Conservation (phyloP, 2,797 vertebrate species). For the Glyptemys insculpta region DNA sequence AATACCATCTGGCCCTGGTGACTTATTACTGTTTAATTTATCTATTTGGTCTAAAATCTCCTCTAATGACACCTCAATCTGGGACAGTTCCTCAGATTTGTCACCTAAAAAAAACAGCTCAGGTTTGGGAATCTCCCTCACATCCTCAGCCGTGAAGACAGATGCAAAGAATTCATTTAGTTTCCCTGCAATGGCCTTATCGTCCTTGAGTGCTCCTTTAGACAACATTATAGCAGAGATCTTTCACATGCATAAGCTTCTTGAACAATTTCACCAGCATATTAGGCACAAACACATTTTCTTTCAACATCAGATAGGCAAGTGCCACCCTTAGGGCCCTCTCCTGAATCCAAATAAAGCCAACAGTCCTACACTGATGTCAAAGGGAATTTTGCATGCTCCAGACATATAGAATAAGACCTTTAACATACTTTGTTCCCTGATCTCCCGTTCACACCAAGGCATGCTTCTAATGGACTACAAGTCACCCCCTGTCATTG, state of each 20-base stretch:
- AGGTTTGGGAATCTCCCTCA: too few species aligned
- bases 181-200: too few species aligned
- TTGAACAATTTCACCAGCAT: not conserved
- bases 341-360: not conserved
- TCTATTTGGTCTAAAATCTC: too few species aligned
- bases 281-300: not conserved
- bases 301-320: not conserved
- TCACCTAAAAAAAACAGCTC: too few species aligned
- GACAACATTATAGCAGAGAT: not conserved
- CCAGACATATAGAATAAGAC: not conserved
- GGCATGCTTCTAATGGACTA: not conserved
- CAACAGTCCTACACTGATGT: not conserved
- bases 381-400: not conserved
- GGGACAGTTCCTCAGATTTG: too few species aligned
- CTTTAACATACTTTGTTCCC: not conserved
- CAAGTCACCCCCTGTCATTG: not conserved
- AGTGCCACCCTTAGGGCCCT: not conserved
- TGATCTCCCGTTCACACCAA: not conserved
- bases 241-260: not conserved
- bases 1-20: too few species aligned
- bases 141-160: too few species aligned
- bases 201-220: not conserved
- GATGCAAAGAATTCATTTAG: too few species aligned
- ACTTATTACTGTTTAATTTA: too few species aligned
- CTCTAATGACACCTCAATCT: too few species aligned